Conservation (phyloP, 2,888 invertebrate genomes). For the Agrypnus murinus region DNA sequence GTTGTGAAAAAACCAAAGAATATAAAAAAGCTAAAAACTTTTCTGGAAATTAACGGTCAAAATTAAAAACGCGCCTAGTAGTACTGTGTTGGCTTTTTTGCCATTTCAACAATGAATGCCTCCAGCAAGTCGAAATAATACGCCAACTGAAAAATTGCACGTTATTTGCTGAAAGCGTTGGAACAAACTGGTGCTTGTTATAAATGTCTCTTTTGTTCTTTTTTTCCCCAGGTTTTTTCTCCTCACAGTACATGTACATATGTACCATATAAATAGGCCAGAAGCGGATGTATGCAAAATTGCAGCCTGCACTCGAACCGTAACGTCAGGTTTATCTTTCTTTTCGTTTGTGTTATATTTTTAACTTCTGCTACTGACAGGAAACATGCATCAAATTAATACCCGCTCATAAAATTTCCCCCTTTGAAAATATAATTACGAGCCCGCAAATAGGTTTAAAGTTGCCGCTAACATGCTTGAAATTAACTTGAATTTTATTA, state of each 20-base stretch:
- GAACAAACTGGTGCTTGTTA: slow-evolving; percentile 9
- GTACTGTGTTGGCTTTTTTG: neutral
- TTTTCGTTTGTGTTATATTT: slow-evolving; percentile 33
- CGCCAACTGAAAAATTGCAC: neutral
- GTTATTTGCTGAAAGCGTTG: slow-evolving; percentile 4
- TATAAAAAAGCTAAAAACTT: too few species aligned
- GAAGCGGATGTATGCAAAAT: slow-evolving; percentile 46
- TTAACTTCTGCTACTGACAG: slow-evolving; percentile 38
- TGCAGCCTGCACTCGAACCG: slow-evolving; percentile 35
- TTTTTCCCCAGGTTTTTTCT: neutral
- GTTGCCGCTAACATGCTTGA: slow-evolving; percentile 32
- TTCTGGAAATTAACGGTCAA: neutral
- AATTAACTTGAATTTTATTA: slow-evolving; percentile 23
- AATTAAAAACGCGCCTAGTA: neutral
- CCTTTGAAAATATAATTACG: slow-evolving; percentile 36
- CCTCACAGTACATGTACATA: neutral
- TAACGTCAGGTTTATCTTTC: slow-evolving; percentile 38
- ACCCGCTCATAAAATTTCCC: slow-evolving; percentile 28
- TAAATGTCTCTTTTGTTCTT: slow-evolving; percentile 1
- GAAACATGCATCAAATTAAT: slow-evolving; percentile 41
- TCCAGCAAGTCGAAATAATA: neutral
- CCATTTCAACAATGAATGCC: neutral
- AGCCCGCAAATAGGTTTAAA: slow-evolving; percentile 24
- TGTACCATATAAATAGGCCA: slow-evolving; percentile 14
- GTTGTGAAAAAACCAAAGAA: too few species aligned